A percentile compares a stretch with the other conserved stretches of the same genome.
phyloP scores from a whole-genome alignment of 1,140 invertebrate species.

The Hetaerina americana region DNA sequence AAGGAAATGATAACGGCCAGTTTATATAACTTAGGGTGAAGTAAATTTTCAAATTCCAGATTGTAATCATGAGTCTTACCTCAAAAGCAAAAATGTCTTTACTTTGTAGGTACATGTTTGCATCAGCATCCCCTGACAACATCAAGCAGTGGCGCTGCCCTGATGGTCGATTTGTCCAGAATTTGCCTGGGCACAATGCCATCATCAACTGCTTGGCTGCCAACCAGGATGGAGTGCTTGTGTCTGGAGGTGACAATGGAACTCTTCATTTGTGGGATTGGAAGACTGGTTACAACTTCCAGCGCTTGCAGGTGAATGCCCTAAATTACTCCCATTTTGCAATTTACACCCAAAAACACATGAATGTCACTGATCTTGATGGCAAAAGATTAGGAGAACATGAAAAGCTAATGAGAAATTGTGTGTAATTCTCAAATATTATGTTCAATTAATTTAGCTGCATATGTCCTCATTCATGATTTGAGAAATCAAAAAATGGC shows the following conservation, averaged over 20 bases:
- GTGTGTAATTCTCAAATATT: too few relatives aligned
- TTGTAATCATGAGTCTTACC: background rate
- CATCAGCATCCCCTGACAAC: conserved; percentile 94
- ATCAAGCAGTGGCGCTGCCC: conserved; percentile 99
- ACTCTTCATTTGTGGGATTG: conserved; percentile 98
- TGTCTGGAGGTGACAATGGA: conserved; percentile 98
- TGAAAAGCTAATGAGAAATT: too few relatives aligned
- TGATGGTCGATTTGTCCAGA: conserved; percentile 96
- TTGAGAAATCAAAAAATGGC: too few relatives aligned
- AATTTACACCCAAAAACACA: background rate
- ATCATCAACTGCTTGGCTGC: conserved; percentile 94
- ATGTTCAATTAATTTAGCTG: too few relatives aligned
- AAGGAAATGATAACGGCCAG: conserved; percentile 1
- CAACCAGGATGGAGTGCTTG: conserved; percentile 88
- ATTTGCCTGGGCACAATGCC: conserved; percentile 92
- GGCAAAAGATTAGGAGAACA: conserved; percentile 3
- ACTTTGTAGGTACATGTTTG: conserved; percentile 75
- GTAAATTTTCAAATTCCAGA: too few relatives aligned
- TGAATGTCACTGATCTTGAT: conserved; percentile 8
- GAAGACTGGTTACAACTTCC: conserved; percentile 97
- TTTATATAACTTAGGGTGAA: conserved; percentile 5
- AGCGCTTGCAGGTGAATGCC: conserved; percentile 51
- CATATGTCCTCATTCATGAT: too few relatives aligned
- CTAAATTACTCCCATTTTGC: conserved; percentile 7
- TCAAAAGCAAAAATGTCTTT: conserved; percentile 1